Percentiles rank a stretch among this genome's conserved stretches.
phyloP scores from a whole-genome alignment of 2,797 vertebrate genomes.

The Melanotaenia maccullochi region DNA sequence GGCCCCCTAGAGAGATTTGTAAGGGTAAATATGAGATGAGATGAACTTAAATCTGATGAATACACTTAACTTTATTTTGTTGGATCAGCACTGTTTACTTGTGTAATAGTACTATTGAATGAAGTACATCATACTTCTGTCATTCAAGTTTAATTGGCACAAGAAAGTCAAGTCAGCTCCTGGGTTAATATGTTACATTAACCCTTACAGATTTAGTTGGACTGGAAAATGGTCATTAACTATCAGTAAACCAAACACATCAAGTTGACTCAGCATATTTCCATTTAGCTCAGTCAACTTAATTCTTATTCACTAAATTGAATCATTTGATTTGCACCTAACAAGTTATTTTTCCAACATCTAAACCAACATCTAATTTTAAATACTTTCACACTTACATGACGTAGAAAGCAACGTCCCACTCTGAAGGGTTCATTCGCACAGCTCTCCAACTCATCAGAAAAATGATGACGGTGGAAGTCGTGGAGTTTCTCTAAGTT shows the following conservation, averaged over 20 bases:
- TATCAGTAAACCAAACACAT: background rate
- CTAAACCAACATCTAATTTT: background rate
- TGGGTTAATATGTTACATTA: background rate
- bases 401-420: slow-evolving; percentile 83
- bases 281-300: background rate
- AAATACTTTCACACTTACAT: slow-evolving; percentile 69
- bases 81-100: too few relatives aligned
- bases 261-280: background rate
- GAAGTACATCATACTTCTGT: too few relatives aligned
- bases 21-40: too few relatives aligned
- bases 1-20: too few relatives aligned
- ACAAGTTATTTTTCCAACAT: background rate
- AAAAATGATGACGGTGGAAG: slow-evolving; percentile 85
- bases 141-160: too few relatives aligned
- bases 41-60: too few relatives aligned
- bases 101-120: too few relatives aligned
- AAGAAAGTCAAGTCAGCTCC: background rate
- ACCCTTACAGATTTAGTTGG: background rate
- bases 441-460: slow-evolving; percentile 82
- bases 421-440: slow-evolving; percentile 80
- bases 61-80: too few relatives aligned
- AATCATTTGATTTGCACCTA: background rate
- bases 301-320: background rate
- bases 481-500: slow-evolving; percentile 88
- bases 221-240: background rate